Percentiles rank a stretch among this genome's conserved stretches.
These are phyloP conservation scores for Ditylenchus dipsaci DNA, from an alignment of 1,140 invertebrate genomes.

Conservation along the genomic window DNA sequence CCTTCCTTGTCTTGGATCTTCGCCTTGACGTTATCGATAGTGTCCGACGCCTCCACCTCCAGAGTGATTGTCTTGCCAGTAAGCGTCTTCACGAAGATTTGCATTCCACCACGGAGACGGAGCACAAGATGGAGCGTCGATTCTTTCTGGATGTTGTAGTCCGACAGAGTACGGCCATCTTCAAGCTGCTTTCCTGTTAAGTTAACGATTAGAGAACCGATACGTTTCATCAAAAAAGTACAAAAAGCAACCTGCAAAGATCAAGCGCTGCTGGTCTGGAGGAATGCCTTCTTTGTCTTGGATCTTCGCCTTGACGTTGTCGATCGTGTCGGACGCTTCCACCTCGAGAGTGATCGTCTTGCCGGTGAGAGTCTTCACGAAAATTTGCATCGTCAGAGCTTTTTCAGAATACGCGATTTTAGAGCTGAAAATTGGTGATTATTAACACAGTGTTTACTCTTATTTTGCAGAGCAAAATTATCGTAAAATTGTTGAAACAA, in stretches of 20 bases:
- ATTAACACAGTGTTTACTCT: too few relatives aligned
- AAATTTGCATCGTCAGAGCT: conserved; percentile 61
- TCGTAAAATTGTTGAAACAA: too few relatives aligned
- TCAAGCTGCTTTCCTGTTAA: conserved; percentile 57
- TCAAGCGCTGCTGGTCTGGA: conserved; percentile 57
- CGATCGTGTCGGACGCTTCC: conserved; percentile 59
- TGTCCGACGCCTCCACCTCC: conserved; percentile 61
- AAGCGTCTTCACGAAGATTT: conserved; percentile 61
- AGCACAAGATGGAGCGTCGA: conserved; percentile 65
- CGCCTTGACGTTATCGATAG: conserved; percentile 63
- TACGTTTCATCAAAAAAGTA: too few relatives aligned
- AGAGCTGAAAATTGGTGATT: too few relatives aligned
- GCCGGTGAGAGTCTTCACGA: conserved; percentile 62
- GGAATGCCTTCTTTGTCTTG: conserved; percentile 60
- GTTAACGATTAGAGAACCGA: conserved; percentile 8
- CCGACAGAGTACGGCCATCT: conserved; percentile 59
- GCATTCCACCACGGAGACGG: conserved; percentile 67
- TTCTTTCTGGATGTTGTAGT: conserved; percentile 74
- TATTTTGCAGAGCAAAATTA: too few relatives aligned
- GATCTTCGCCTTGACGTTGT: conserved; percentile 61
- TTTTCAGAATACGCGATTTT: too few relatives aligned
- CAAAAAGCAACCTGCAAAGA: conserved; percentile 12
- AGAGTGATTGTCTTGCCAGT: conserved; percentile 61
- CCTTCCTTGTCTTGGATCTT: conserved; percentile 65
- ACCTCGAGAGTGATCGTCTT: conserved; percentile 58